Conservation (phyloP, 2,113 vertebrate species). For the Stegastes partitus region DNA sequence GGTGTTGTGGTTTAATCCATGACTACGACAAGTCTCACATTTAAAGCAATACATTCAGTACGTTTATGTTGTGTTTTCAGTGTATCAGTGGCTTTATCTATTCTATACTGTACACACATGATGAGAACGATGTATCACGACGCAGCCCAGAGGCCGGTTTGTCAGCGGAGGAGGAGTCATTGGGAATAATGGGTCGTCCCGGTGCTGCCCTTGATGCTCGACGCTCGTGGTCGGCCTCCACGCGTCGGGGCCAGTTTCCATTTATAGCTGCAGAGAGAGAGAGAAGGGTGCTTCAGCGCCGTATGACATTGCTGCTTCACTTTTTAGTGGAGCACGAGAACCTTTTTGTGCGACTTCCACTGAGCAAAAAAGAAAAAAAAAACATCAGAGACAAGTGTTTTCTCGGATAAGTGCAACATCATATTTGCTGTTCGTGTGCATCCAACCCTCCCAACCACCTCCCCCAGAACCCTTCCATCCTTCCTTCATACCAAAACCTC, state of each 20-base stretch:
- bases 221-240: slow-evolving; percentile 43
- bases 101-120: slow-evolving; percentile 64
- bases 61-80: slow-evolving; percentile 68
- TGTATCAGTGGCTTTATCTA: slow-evolving; percentile 72
- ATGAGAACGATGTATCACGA: too few relatives aligned
- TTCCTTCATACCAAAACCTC: slow-evolving; percentile 48
- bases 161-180: slow-evolving; percentile 43
- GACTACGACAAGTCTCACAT: slow-evolving; percentile 54
- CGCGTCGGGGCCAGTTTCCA: slow-evolving; percentile 53
- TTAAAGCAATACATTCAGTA: slow-evolving; percentile 80
- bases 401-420: slow-evolving; percentile 59
- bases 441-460: background rate
- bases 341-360: slow-evolving; percentile 55
- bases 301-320: slow-evolving; percentile 58
- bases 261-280: slow-evolving; percentile 36
- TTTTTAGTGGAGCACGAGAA: slow-evolving; percentile 36
- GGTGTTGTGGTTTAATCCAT: slow-evolving; percentile 57
- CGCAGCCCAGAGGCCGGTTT: slow-evolving; percentile 61
- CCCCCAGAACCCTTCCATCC: slow-evolving; percentile 33
- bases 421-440: slow-evolving; percentile 44
- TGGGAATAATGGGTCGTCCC: slow-evolving; percentile 30
- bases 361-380: slow-evolving; percentile 42
- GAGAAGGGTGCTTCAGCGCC: slow-evolving; percentile 52
- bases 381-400: slow-evolving; percentile 40
- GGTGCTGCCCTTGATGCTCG: slow-evolving; percentile 61